Evolutionary conservation across 2,888 invertebrate species (phyloP).

Genomic region (Leistus spinibarbis): DNA sequence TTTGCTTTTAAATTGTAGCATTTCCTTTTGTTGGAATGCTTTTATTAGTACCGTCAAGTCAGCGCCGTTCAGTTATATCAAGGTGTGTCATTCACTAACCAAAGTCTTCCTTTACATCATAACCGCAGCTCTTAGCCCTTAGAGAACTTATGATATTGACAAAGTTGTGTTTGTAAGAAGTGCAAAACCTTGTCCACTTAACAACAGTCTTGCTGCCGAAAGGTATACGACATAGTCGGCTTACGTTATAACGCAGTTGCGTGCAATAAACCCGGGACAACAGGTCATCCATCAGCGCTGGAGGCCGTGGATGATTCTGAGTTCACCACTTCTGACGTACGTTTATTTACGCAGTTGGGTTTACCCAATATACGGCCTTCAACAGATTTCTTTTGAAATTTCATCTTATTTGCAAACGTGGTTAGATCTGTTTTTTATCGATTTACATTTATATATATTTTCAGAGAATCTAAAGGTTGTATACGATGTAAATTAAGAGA

Average conservation of each 20-base stretch:
- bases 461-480: too few species aligned
- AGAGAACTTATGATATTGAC: conserved; percentile 36
- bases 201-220: conserved; percentile 5
- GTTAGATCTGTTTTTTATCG: too few species aligned
- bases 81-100: conserved; percentile 7
- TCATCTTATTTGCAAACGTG: too few species aligned
- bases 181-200: conserved; percentile 39
- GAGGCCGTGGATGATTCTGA: neutral
- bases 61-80: conserved; percentile 20
- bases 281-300: conserved; percentile 31
- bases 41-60: too few species aligned
- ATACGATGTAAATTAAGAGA: too few species aligned
- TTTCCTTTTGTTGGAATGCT: too few species aligned
- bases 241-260: conserved; percentile 5
- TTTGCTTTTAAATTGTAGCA: too few species aligned
- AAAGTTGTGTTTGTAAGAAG: conserved; percentile 39
- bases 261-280: conserved; percentile 25
- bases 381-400: neutral
- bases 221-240: neutral
- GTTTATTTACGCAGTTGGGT: too few species aligned
- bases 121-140: neutral
- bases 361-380: too few species aligned
- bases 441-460: too few species aligned
- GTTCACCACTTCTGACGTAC: neutral
- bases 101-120: neutral